Conservation (phyloP, 2,797 vertebrate species). For the Nannoperca obscura region DNA sequence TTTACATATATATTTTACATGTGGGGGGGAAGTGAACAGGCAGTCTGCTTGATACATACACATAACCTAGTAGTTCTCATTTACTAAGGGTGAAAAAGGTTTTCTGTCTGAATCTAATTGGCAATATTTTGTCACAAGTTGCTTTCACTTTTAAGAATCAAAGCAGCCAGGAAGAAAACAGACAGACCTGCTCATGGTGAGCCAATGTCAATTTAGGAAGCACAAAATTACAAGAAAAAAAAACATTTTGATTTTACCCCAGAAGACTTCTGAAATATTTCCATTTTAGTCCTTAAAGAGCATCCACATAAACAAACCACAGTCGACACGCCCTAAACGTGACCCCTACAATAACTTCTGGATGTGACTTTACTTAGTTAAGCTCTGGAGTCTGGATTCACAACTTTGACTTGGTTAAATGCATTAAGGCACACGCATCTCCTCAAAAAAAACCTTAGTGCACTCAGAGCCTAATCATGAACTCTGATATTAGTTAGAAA, state of each 20-base stretch:
- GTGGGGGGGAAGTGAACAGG: neutral
- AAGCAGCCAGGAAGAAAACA: neutral
- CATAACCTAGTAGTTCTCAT: neutral
- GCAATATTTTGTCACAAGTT: neutral
- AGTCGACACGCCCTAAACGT: conserved; percentile 34
- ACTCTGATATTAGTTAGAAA: neutral
- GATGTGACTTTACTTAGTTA: conserved; percentile 37
- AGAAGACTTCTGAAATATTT: conserved; percentile 19
- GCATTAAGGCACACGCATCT: neutral
- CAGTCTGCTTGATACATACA: neutral
- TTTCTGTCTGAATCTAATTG: neutral
- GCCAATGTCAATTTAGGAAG: neutral
- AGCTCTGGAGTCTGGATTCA: conserved; percentile 48
- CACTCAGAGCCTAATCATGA: neutral
- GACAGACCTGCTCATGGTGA: neutral
- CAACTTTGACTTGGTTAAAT: neutral
- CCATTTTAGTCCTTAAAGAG: conserved; percentile 21
- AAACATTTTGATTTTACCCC: neutral
- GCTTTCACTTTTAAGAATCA: neutral
- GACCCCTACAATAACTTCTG: conserved; percentile 14
- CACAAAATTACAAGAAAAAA: neutral
- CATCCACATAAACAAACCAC: conserved; percentile 19
- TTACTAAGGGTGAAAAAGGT: neutral
- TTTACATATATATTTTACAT: conserved; percentile 55
- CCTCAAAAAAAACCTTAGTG: conserved; percentile 11